Evolutionary conservation across 2,797 vertebrate species (phyloP), one percentile per base, ranked within the genome.

Genomic region (Tolypeutes matacus): DNA sequence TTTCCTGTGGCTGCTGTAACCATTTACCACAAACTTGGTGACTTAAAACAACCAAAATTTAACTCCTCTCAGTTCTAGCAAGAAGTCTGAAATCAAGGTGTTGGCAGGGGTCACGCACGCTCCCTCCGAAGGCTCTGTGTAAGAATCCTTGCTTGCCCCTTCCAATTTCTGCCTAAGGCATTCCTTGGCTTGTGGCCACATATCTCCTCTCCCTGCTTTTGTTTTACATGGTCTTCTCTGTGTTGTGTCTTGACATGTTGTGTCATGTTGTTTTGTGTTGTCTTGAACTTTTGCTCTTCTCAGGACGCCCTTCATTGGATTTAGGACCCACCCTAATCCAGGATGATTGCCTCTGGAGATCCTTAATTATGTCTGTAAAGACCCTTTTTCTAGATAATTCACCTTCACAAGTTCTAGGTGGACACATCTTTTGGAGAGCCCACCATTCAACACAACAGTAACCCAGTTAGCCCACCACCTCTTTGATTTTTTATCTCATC

Each of bases 391-490:
- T 62, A 65, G 67, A 31, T 46, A 53, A 36, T n/a, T 60, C 13
- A 60, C 1, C 20, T 73, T 67, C 17, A 7, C 17, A 81, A 21
- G 3, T 62, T 46, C 42, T 9, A 2, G 46, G 39, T 15, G 36
- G 75, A 20, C 14, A 1, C 20, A 0, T 15, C 51, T 27, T 78
- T 39, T n/a, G 53, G 46, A 72, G 46, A 3, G 11, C n/a, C 29
- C 18, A 53, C 58, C 18, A 7, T 86, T n/a, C 3, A 5, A 2
- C 51, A 14, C 34, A 25, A 1, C 1, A 15, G 0, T 46, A 69
- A 64, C 3, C 12, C 15, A 31, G 5, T 39, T 31, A 51, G 29
- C 27, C 73, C 31, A 11, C 36, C 39, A 6, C 11, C 0, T 14
- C 9, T n/a, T 64, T 53, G 39, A 69, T 90, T 46, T 9, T n/a